Conservation (phyloP, 1,140 invertebrate species). For the Nymphalis io region DNA sequence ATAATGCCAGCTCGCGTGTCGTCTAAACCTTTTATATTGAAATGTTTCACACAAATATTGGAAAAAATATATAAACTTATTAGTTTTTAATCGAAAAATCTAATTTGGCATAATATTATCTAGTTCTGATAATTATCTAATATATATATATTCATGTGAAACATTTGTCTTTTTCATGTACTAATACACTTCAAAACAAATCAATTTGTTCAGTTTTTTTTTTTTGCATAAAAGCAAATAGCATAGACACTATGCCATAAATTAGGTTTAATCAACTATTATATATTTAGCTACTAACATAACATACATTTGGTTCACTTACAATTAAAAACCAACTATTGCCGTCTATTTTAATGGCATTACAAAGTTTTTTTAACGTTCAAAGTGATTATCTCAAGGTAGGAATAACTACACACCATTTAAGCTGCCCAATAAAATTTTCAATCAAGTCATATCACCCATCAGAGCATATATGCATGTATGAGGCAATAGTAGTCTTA, state of each 20-base stretch:
- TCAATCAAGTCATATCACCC: no score
- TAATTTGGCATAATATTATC: constrained; percentile 9
- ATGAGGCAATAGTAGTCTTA: no score
- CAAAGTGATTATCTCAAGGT: no score
- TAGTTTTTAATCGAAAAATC: no score
- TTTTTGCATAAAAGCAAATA: background rate
- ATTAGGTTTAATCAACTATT: no score
- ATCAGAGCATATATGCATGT: no score
- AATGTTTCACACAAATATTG: constrained; percentile 25
- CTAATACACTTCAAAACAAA: background rate
- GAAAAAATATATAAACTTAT: constrained; percentile 3
- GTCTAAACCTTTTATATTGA: constrained; percentile 38
- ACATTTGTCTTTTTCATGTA: background rate
- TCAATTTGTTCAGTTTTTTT: background rate
- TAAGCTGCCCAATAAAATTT: no score
- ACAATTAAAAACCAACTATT: no score
- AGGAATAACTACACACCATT: no score
- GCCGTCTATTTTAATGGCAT: no score
- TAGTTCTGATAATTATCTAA: background rate
- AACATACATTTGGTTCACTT: constrained; percentile 2
- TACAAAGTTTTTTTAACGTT: no score
- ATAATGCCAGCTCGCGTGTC: constrained; percentile 39
- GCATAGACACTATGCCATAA: background rate
- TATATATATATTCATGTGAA: constrained; percentile 15
- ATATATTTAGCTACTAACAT: background rate